Percentiles rank a stretch among this genome's conserved stretches.
Conservation (phyloP, 2,797 vertebrate species). For the Sebastiscus albofasciatus region DNA sequence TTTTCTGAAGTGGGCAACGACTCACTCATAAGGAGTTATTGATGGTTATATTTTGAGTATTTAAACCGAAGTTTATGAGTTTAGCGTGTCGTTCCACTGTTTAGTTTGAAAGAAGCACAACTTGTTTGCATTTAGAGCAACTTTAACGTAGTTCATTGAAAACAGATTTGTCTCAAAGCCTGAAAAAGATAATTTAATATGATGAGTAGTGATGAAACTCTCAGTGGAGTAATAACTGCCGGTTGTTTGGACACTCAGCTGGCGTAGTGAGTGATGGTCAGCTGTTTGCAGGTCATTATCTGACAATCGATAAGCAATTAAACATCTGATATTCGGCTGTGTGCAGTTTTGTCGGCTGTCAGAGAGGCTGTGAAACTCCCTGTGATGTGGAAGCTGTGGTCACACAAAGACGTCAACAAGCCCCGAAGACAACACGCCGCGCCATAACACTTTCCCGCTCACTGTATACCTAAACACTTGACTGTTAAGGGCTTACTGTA, state of each 20-base stretch:
- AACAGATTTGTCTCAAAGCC: background rate
- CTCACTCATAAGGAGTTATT: background rate
- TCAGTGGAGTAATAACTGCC: background rate
- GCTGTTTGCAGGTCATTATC: background rate
- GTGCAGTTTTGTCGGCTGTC: constrained; percentile 21
- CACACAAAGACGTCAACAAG: constrained; percentile 57
- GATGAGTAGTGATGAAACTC: background rate
- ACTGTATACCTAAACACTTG: constrained; percentile 23
- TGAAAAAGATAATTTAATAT: background rate
- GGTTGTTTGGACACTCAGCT: background rate
- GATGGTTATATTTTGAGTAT: constrained; percentile 11
- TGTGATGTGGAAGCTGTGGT: constrained; percentile 82
- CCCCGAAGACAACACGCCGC: constrained; percentile 6
- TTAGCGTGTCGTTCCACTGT: background rate
- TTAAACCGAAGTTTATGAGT: background rate
- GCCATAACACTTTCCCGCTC: constrained; percentile 30
- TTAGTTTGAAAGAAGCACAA: background rate
- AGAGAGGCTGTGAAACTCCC: constrained; percentile 66
- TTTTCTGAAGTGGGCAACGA: constrained; percentile 15
- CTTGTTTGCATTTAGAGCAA: background rate
- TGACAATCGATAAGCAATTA: background rate
- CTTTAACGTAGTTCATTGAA: background rate
- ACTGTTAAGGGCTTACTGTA: constrained; percentile 11
- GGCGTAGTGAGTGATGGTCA: background rate
- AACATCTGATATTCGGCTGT: constrained; percentile 29